phyloP scores from a whole-genome alignment of 2,113 vertebrate species.

The Dasyprocta punctata region DNA sequence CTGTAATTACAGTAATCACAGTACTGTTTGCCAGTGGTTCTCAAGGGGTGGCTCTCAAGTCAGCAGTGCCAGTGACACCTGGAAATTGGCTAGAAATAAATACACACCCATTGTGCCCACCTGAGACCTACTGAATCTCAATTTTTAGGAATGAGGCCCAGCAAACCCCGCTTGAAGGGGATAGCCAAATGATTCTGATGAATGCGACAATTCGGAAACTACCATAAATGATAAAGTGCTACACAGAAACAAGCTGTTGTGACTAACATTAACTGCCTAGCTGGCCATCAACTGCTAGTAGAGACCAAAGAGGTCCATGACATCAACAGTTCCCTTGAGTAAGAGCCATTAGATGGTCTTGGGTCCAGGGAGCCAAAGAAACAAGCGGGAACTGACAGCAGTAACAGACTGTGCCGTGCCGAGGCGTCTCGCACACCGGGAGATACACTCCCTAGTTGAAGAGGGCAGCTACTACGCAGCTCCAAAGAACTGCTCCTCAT shows the following conservation, averaged over 20 bases:
- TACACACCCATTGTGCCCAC: not conserved
- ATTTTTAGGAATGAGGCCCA: not conserved
- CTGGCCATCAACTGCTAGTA: not conserved
- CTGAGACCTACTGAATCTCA: not conserved
- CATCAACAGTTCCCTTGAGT: not conserved
- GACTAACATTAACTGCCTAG: not conserved
- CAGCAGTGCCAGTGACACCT: not conserved
- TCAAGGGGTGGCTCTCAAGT: not conserved
- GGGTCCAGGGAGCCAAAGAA: not conserved
- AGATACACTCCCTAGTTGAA: not conserved
- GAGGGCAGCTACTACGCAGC: not conserved
- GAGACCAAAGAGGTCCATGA: not conserved
- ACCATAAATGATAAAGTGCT: not conserved
- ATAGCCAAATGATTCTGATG: not conserved
- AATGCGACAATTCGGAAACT: not conserved
- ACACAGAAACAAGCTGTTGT: not conserved
- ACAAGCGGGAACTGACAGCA: not conserved
- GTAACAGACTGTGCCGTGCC: not conserved
- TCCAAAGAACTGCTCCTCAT: not conserved
- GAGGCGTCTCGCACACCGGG: not conserved
- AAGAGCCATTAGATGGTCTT: not conserved
- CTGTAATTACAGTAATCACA: no score
- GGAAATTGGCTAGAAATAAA: not conserved
- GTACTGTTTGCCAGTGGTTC: not conserved
- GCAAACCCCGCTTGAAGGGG: not conserved